Percentiles rank a stretch among this genome's conserved stretches.
Conservation (phyloP, 1,140 invertebrate genomes). For the Conus ventricosus region DNA sequence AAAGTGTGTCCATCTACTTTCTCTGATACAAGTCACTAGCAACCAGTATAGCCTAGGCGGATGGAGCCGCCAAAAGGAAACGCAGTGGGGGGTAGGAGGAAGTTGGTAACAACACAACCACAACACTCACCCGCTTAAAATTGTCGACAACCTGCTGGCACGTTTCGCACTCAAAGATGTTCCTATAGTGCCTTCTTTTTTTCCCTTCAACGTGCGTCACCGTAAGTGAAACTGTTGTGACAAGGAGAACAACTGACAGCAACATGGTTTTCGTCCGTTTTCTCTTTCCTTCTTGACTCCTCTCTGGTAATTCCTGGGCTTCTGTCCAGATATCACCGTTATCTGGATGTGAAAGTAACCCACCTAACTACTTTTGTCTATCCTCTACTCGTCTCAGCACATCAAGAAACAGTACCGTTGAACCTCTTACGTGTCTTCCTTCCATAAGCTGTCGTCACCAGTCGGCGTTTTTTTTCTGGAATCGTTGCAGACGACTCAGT, state of each 20-base stretch:
- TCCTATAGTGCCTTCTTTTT: not conserved
- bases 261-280: not conserved
- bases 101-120: not conserved
- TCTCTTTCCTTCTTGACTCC: not conserved
- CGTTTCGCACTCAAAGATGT: not conserved
- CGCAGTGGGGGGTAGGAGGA: too few species aligned
- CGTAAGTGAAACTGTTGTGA: not conserved
- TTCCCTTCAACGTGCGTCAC: not conserved
- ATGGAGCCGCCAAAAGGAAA: too few species aligned
- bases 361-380: not conserved
- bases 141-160: not conserved
- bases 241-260: not conserved
- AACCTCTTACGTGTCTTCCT: not conserved
- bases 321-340: not conserved
- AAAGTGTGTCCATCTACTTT: too few species aligned
- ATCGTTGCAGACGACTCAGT: slow-evolving; percentile 13
- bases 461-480: not conserved
- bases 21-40: too few species aligned
- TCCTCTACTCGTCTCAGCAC: too few species aligned
- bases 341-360: not conserved
- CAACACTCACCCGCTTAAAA: not conserved
- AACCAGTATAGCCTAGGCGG: too few species aligned
- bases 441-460: not conserved
- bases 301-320: not conserved
- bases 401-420: not conserved